Conservation (phyloP, 1,140 invertebrate genomes). For the Laupala kohalensis region DNA sequence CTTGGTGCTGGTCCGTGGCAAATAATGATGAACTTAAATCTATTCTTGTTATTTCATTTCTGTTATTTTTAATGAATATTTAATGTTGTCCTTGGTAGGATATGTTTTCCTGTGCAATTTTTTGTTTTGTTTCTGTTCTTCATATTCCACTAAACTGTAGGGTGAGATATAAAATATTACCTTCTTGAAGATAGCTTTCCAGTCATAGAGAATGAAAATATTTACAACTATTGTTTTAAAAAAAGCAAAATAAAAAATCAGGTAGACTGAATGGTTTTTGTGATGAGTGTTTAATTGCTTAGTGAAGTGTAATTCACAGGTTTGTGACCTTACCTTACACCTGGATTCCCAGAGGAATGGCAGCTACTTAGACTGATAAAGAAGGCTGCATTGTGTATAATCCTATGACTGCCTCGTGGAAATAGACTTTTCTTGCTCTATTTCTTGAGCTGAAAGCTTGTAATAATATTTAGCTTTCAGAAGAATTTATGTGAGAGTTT, state of each 20-base stretch:
- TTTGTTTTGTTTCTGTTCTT: constrained; percentile 3
- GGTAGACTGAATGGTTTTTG: constrained; percentile 5
- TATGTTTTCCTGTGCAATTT: constrained; percentile 2
- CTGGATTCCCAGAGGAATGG: neutral
- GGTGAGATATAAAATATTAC: constrained; percentile 1
- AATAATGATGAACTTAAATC: neutral
- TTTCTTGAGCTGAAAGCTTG: neutral
- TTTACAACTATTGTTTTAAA: constrained; percentile 9
- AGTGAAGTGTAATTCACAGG: neutral
- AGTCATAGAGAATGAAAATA: constrained; percentile 4
- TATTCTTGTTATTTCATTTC: neutral
- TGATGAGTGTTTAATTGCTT: constrained; percentile 1
- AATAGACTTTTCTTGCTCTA: neutral
- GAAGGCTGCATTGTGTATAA: neutral
- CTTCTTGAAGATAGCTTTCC: constrained; percentile 6
- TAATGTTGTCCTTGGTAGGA: neutral
- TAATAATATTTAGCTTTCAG: neutral
- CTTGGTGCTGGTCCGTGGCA: neutral
- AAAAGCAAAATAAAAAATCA: constrained; percentile 8
- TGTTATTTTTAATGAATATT: constrained; percentile 2
- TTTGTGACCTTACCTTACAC: neutral
- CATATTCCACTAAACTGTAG: neutral
- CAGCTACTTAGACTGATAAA: neutral
- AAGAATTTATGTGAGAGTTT: neutral
- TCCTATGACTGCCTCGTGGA: neutral